A percentile compares a stretch with the other conserved stretches of the same genome.
phyloP scores from a whole-genome alignment of 2,113 vertebrate genomes.

The Martes martes region DNA sequence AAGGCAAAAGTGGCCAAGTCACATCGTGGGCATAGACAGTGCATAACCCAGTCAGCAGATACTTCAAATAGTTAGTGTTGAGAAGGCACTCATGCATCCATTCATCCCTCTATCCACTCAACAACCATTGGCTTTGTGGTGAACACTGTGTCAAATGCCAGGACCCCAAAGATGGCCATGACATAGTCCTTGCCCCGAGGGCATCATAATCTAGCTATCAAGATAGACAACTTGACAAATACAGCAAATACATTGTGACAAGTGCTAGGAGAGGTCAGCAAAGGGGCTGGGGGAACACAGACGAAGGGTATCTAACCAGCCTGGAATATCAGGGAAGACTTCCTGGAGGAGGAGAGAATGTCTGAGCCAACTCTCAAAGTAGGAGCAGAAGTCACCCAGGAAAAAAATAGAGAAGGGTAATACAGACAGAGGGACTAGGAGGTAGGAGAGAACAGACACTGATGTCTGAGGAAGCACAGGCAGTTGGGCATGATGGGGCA shows the following conservation, averaged over 20 bases:
- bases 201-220: background rate
- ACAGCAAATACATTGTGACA: background rate
- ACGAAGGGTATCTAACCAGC: background rate
- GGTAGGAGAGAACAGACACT: fast-evolving
- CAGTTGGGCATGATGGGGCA: too few species aligned
- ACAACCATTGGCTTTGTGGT: background rate
- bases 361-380: background rate
- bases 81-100: fast-evolving
- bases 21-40: fast-evolving
- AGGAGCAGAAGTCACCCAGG: background rate
- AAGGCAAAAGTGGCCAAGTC: background rate
- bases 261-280: background rate
- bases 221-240: background rate
- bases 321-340: background rate
- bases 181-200: background rate
- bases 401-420: background rate
- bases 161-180: background rate
- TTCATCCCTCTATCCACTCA: background rate
- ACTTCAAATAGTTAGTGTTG: background rate
- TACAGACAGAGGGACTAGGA: background rate
- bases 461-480: background rate
- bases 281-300: background rate
- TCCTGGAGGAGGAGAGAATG: background rate
- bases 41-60: background rate
- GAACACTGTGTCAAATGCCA: background rate